Conservation (phyloP, 2,113 vertebrate species). For the Oryzias woworae region DNA sequence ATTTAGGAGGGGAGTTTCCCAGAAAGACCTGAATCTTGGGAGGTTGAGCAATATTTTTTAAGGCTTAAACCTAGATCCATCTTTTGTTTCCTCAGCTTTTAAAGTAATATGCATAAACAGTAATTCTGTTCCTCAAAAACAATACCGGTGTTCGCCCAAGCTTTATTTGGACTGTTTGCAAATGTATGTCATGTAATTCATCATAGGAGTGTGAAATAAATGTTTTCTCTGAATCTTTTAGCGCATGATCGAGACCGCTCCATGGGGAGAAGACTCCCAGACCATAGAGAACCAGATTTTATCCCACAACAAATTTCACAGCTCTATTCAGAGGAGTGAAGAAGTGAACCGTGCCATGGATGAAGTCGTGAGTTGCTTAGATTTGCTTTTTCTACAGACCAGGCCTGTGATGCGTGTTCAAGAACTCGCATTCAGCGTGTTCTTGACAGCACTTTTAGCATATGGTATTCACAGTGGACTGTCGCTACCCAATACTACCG, state of each 20-base stretch:
- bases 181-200: background rate
- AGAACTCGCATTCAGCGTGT: too few relatives aligned
- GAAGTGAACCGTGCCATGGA: conserved; percentile 84
- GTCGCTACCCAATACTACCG: too few relatives aligned
- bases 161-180: background rate
- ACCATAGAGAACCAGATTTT: conserved; percentile 86
- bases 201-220: background rate
- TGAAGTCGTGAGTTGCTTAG: conserved; percentile 80
- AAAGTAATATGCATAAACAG: background rate
- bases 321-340: conserved; percentile 84
- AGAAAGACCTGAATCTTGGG: background rate
- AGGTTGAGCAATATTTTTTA: background rate
- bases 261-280: conserved; percentile 85
- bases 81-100: background rate
- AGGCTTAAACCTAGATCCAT: background rate
- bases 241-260: conserved; percentile 86
- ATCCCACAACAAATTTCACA: conserved; percentile 84
- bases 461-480: too few relatives aligned
- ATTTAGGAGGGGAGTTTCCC: background rate
- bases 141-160: background rate
- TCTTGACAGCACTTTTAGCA: too few relatives aligned
- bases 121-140: fast-evolving
- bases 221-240: conserved; percentile 50
- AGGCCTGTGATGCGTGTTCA: too few relatives aligned
- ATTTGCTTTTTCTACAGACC: too few relatives aligned